A percentile compares a stretch with the other conserved stretches of the same genome.
Conservation (phyloP, 2,113 vertebrate genomes). For the Pangasianodon hypophthalmus region DNA sequence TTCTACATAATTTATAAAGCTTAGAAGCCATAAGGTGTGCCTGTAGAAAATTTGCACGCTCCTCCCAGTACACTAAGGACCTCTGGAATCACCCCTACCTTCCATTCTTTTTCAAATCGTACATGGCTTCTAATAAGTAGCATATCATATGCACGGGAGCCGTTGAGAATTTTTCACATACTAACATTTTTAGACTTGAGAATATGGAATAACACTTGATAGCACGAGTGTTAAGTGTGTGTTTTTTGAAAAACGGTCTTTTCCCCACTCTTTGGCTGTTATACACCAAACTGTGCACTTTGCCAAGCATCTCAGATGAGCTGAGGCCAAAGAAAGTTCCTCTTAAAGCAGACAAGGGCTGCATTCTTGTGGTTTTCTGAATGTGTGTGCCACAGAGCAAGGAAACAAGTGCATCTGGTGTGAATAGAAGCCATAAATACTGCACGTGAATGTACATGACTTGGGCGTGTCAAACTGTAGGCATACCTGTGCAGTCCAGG, state of each 20-base stretch:
- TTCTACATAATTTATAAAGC: background rate
- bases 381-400: background rate
- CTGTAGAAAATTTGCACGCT: background rate
- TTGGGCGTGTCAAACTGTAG: background rate
- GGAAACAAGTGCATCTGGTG: background rate
- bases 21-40: background rate
- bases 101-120: background rate
- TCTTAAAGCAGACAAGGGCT: conserved; percentile 32
- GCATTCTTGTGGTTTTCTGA: conserved; percentile 39
- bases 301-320: conserved; percentile 63
- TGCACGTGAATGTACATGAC: background rate
- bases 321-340: conserved; percentile 22
- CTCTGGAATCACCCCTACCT: background rate
- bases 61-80: too few relatives aligned
- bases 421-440: conserved; percentile 11
- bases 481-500: background rate
- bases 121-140: background rate
- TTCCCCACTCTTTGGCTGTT: conserved; percentile 43
- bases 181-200: background rate
- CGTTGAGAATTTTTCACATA: background rate
- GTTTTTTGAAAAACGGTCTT: background rate
- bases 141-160: background rate
- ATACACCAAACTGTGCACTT: conserved; percentile 51
- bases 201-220: background rate
- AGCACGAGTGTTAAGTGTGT: background rate